Base-by-base conservation (phyloP, 2,113 vertebrate genomes). In the Sinocyclocheilus anshuiensis region DNA sequence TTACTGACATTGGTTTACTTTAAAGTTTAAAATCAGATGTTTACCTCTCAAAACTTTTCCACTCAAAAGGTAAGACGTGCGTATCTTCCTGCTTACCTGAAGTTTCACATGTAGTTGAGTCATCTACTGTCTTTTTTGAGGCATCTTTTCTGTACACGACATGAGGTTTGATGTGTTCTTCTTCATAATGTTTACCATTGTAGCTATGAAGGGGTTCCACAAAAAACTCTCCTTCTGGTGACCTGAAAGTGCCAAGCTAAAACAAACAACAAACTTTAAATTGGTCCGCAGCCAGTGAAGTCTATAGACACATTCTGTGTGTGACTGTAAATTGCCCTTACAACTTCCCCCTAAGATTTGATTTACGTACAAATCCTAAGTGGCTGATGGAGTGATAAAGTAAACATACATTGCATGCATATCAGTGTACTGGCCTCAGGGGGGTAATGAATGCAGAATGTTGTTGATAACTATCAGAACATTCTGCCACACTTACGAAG, bases 221-320 rank as follows among this genome's bases (percentile, higher is more conserved):
- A 85, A 98, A 99, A 94, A 97, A 99, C 89, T 99, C 97, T 92
- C 96, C 98, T 86, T 97, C 97, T 0, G 97, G 95, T 93, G 97
- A 98, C 93, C 96, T 97, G 94, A 99, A 99, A 1, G 97, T 99
- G 92, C 98, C 98, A 91, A 99, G 95, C 98, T 99, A 78, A 55
- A 65, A 61, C 50, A 67, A 59, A 84, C 33, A 81, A 39, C 26
- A 72, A 22, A 55, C 77, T n/a, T 83, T 87, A 42, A 87, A 85
- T 81, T 83, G 75, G 57, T 88, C 86, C 86, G 22, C 84, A 59
- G 16, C 85, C 84, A 55, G 29, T 67, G 42, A 85, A 15, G 83
- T 88, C 67, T 61, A 83, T 26, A 36, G 29, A 26, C 26, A 76
- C 48, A 81, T 87, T 85, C 24, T 48, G 63, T 48, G 84, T 45